phyloP scores from a whole-genome alignment of 92 coral and sea anemone genomes.

The Micromussa lordhowensis region DNA sequence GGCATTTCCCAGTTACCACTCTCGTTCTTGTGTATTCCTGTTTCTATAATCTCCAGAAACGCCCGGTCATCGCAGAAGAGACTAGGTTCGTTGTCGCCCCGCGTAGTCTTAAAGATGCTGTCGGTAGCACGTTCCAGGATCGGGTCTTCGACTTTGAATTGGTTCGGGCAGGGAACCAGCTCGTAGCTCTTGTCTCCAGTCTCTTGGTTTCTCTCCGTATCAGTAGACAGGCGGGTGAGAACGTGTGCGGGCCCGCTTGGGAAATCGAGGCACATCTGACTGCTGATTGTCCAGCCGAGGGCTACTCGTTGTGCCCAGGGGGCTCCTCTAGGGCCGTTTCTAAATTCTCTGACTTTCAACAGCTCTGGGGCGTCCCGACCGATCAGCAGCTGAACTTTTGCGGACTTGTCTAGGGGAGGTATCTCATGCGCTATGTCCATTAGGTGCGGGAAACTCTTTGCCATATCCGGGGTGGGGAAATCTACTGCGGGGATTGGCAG shows the following conservation, averaged over 20 bases:
- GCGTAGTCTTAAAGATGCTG: slow-evolving; percentile 11
- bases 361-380: slow-evolving; percentile 13
- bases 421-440: slow-evolving; percentile 46
- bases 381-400: slow-evolving; percentile 36
- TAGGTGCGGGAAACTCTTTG: slow-evolving; percentile 50
- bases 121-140: not conserved
- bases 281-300: no score
- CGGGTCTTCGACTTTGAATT: slow-evolving; percentile 24
- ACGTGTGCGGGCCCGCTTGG: slow-evolving; percentile 43
- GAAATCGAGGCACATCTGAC: not conserved
- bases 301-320: no score
- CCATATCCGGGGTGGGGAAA: slow-evolving; percentile 71
- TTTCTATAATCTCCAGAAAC: slow-evolving; percentile 14
- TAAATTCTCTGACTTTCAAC: no score
- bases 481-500: no score
- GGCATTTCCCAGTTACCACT: slow-evolving; percentile 8
- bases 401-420: slow-evolving; percentile 47
- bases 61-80: not conserved
- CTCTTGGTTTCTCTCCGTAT: slow-evolving; percentile 3
- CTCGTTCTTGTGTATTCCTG: slow-evolving; percentile 20
- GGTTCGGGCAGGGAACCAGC: slow-evolving; percentile 28
- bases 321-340: no score
- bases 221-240: slow-evolving; percentile 26
- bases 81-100: not conserved
- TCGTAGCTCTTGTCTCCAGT: not conserved